Base-by-base conservation (phyloP, 1,140 invertebrate genomes). In the Hermatobates lingyangjiaoensis region DNA sequence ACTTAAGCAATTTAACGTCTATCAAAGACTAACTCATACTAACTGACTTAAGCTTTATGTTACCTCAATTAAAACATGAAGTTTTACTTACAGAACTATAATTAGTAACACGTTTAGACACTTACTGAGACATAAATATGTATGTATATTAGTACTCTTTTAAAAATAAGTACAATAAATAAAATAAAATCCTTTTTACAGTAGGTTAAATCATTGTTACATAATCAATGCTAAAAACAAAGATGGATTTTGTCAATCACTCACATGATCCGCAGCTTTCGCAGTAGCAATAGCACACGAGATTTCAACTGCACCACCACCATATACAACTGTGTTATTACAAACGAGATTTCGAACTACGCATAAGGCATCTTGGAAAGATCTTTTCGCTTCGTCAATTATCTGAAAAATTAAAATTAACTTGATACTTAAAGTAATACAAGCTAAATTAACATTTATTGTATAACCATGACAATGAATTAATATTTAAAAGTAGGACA, bases 301-400 rank as follows among this genome's bases (percentile, higher is more conserved):
- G 45, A 98, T 83, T 75, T 99, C 95, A 4, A 93, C 77, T 2
- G 95, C 88, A 25, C 95, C 96, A 53, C 96, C 96, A 23, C 95
- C 96, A 68, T 94, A 98, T 5, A 99, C 90, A 57, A 98, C 81
- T 55, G 88, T 78, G 38, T 87, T 83, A 63, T 98, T 94, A 63
- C 81, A 69, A 1, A 99, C 81, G 45, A 99, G 72, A 63, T 97
- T 98, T 48, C 96, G 77, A 15, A 98, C 86, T 39, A 95, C 90
- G 68, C 96, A 99, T 10, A 99, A 67, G 1, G 96, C 95, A 73
- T 99, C 96, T 63, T 99, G 93, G 34, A 99, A 77, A 59, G 90
- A 92, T 15, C 96, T 75, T 66, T 98, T 98, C 1, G 93, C 93
- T 68, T 98, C 95, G 52, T 94, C 95, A 39, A 98, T 83, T 48